Base-by-base conservation (phyloP, 1,140 invertebrate genomes). In the Asobara japonica region DNA sequence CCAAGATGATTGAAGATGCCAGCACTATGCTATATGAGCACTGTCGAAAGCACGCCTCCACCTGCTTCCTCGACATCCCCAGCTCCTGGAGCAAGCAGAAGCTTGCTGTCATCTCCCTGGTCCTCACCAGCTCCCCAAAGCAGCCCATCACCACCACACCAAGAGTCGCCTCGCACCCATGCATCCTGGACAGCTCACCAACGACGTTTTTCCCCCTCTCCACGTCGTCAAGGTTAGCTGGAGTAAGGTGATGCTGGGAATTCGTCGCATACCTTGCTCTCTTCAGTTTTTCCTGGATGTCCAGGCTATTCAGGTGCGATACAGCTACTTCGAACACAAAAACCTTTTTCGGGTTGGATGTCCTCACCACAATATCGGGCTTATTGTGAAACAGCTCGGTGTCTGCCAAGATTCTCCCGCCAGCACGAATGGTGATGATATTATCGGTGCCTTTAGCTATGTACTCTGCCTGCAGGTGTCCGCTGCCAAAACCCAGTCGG, bases 281-380 rank as follows among this genome's bases (percentile, higher is more conserved):
- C 33, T 72, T 72, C 11, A 72, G 8, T 18, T 7, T 31, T 6
- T 72, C 71, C 41, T 72, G 71, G 11, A 18, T 2, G 3, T 22
- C n/a, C 4, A 60, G 13, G 20, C 67, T 72, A 10, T 67, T 64
- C 2, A 72, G 38, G 30, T 72, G 71, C 0, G 62, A 27, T 20
- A 73, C 70, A 13, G 62, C 61, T 4, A 65, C 62, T 18, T 72
- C 70, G n/a, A 72, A 6, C 1, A 72, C 60, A 25, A 41, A 51
- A 10, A 72, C 22, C 11, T 2, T 3, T 10, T 31, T 29, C 11
- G 70, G 70, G 38, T 48, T 48, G 11, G 0, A 13, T 16, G 20
- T 2, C 3, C 16, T 31, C 5, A 72, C n/a, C n/a, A 41, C 13
- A 11, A 65, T 29, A 16, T 72, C 70, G 13, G 61, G 70, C 1